Evolutionary conservation across 2,113 vertebrate species (phyloP), one percentile per base, ranked within the genome.

Genomic region (Quiscalus mexicanus): DNA sequence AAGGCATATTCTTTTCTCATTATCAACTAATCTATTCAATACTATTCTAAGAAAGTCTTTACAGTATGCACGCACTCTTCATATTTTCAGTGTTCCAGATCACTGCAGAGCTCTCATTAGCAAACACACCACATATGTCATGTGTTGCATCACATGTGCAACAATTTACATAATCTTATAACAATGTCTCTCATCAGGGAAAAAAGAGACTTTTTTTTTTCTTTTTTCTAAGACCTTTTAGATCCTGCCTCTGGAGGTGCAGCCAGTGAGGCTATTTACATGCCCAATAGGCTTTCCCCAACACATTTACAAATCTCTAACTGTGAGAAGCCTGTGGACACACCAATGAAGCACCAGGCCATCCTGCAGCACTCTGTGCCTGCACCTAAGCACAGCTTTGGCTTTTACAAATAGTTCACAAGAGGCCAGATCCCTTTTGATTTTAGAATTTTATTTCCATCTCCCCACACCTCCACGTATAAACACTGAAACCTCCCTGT

Each of bases 381-480:
- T 65, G 44, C 19, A 56, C 14, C 28, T 11, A 67, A 67, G 37
- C 23, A 45, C 59, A 92, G 78, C 69, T 95, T 69, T 63, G 50
- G 50, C 82, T 94, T 87, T 82, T 47, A 95, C 74, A 81, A 96
- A 96, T 79, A 94, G 71, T 45, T 94, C 95, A 94, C 80, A 67
- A 60, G 92, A 97, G 37, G 91, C 90, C 88, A 95, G 49, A 87
- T 50, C 78, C 96, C 95, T 89, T 97, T 95, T 69, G 49, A 94
- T 71, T 90, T 90, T 45, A 52, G 24, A 44, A 22, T 95, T 97
- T 97, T 94, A 97, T 97, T 97, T 94, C 90, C 94, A 89, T 91
- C 55, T 88, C 49, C 92, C 90, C 90, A 89, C 52, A 84, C 69
- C 90, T 94, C 84, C 92, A 93, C 12, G 12, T 82, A 96, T 96